phyloP scores from a whole-genome alignment of 2,888 invertebrate species.

The Cerastis leucographa region DNA sequence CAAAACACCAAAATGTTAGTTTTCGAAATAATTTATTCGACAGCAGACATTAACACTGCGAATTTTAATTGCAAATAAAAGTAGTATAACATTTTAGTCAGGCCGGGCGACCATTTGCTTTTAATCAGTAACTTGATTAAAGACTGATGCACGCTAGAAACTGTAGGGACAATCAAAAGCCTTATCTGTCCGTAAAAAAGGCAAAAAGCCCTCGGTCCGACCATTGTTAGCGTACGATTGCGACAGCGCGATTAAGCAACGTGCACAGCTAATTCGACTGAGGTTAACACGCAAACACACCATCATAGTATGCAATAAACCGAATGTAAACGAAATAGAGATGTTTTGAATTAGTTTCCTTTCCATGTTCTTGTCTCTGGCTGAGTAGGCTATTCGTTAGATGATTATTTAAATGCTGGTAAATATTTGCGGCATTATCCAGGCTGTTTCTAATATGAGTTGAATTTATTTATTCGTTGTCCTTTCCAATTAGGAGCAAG shows the following conservation, averaged over 20 bases:
- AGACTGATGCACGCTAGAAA: constrained; percentile 78
- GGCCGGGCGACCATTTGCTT: constrained; percentile 52
- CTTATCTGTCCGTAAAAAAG: constrained; percentile 79
- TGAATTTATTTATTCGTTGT: constrained; percentile 34
- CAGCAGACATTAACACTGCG: constrained; percentile 42
- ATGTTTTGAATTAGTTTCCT: constrained; percentile 69
- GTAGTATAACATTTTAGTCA: constrained; percentile 30
- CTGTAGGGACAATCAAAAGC: constrained; percentile 77
- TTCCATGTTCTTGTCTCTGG: constrained; percentile 47
- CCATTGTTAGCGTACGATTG: constrained; percentile 83
- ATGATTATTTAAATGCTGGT: constrained; percentile 44
- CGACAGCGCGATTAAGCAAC: constrained; percentile 81
- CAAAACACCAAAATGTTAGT: constrained; percentile 47
- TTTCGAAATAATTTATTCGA: constrained; percentile 57
- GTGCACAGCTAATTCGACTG: constrained; percentile 81
- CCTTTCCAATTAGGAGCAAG: constrained; percentile 33
- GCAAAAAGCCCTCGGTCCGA: constrained; percentile 75
- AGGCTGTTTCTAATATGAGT: constrained; percentile 12
- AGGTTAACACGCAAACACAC: constrained; percentile 81
- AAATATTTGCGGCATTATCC: constrained; percentile 48
- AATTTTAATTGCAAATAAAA: constrained; percentile 56
- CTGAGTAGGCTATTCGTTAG: constrained; percentile 30
- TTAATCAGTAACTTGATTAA: constrained; percentile 70
- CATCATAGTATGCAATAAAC: constrained; percentile 77
- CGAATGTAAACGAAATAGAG: constrained; percentile 75